Conservation (phyloP, 2,797 vertebrate species). For the Pygocentrus nattereri region DNA sequence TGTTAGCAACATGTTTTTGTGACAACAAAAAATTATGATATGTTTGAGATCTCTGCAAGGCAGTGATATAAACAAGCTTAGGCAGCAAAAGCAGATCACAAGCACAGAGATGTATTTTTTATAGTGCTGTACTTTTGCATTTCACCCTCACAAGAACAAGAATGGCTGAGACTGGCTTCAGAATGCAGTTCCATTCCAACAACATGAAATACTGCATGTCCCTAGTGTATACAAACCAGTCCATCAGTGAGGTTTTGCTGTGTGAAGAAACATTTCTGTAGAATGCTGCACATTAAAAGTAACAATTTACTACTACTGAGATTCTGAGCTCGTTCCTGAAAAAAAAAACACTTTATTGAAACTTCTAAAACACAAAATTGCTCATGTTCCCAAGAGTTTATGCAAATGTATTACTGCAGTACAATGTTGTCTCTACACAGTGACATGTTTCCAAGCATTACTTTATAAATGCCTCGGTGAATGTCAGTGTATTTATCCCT, state of each 20-base stretch:
- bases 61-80: conserved; percentile 75
- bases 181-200: not conserved
- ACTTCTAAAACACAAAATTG: not conserved
- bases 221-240: not conserved
- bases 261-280: not conserved
- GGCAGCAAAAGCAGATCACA: conserved; percentile 70
- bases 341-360: not conserved
- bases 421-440: not conserved
- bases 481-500: not conserved
- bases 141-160: conserved; percentile 69
- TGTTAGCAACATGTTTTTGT: not conserved
- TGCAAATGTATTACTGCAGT: not conserved
- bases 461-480: not conserved
- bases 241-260: conserved; percentile 29
- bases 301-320: not conserved
- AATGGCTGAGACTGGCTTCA: conserved; percentile 61
- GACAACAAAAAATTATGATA: conserved; percentile 30
- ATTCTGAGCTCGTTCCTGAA: not conserved
- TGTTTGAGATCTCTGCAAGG: conserved; percentile 34
- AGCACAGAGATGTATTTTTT: conserved; percentile 69
- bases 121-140: conserved; percentile 74
- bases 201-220: conserved; percentile 23
- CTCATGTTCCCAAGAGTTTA: not conserved
- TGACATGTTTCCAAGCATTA: not conserved
- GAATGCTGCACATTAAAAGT: not conserved